These are phyloP conservation scores for Charina bottae DNA, from an alignment of 2,113 vertebrate genomes.

Conservation along the genomic window DNA sequence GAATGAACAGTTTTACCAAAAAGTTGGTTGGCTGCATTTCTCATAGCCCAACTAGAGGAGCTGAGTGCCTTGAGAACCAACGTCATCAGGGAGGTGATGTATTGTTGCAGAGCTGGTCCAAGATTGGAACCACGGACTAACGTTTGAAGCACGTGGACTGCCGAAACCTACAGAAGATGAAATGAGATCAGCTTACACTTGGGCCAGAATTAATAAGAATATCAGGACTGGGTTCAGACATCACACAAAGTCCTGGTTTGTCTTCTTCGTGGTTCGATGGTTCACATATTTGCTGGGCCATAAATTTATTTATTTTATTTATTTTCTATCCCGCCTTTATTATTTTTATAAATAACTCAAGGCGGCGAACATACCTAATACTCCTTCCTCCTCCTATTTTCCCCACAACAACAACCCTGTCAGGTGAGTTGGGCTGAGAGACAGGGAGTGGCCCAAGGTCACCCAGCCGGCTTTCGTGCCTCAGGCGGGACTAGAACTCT, in stretches of 20 bases:
- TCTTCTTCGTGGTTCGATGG: background rate
- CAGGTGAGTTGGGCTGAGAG: too few species aligned
- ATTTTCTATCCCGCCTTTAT: too few species aligned
- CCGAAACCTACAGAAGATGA: constrained; percentile 79
- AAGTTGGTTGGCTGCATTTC: constrained; percentile 89
- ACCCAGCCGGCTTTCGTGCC: too few species aligned
- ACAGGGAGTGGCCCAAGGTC: too few species aligned
- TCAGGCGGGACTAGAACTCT: too few species aligned
- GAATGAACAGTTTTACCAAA: constrained; percentile 78
- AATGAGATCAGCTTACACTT: background rate
- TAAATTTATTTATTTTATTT: too few species aligned
- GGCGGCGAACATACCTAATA: too few species aligned
- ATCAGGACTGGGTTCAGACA: background rate
- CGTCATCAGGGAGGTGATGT: constrained; percentile 72
- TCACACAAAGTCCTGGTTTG: background rate
- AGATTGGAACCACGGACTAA: constrained; percentile 80
- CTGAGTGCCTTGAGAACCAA: constrained; percentile 78
- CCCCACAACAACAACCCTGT: too few species aligned
- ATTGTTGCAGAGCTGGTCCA: constrained; percentile 74
- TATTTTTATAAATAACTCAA: too few species aligned
- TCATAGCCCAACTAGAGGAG: constrained; percentile 90
- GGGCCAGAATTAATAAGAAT: background rate
- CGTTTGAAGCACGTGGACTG: constrained; percentile 85
- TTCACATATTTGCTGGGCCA: background rate
- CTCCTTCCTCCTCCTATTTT: too few species aligned